Conservation (phyloP, 2,113 vertebrate genomes). For the Capreolus pygargus region DNA sequence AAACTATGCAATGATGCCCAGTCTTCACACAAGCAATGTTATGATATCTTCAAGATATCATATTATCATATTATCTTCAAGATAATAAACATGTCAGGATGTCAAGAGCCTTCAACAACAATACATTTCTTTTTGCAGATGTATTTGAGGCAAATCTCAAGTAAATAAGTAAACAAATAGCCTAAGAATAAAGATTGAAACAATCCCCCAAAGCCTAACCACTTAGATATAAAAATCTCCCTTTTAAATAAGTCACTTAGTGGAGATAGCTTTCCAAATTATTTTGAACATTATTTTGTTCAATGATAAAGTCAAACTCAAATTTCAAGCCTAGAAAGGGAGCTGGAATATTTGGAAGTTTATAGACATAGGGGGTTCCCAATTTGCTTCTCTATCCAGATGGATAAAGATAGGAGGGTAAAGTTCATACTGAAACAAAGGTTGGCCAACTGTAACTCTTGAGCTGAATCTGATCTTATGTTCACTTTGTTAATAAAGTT, state of each 20-base stretch:
- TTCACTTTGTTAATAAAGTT: background rate
- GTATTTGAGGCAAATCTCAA: background rate
- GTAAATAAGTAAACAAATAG: background rate
- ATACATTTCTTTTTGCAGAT: background rate
- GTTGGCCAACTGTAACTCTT: background rate
- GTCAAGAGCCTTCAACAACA: background rate
- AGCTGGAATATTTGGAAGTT: background rate
- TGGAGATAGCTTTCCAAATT: background rate
- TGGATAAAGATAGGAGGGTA: fast-evolving
- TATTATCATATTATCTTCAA: background rate
- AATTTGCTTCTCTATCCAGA: background rate
- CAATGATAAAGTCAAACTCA: background rate
- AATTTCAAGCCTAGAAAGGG: background rate
- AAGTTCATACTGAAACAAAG: background rate
- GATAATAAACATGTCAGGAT: background rate
- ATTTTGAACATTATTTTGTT: background rate
- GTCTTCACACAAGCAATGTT: background rate
- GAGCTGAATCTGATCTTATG: background rate
- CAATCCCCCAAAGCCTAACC: background rate
- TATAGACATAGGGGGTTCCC: background rate
- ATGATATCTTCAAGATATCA: background rate
- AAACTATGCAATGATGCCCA: background rate
- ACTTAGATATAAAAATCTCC: background rate
- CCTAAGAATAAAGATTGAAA: background rate
- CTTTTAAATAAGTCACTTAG: background rate